Conservation (phyloP, 2,797 vertebrate species). For the Amblyraja radiata region DNA sequence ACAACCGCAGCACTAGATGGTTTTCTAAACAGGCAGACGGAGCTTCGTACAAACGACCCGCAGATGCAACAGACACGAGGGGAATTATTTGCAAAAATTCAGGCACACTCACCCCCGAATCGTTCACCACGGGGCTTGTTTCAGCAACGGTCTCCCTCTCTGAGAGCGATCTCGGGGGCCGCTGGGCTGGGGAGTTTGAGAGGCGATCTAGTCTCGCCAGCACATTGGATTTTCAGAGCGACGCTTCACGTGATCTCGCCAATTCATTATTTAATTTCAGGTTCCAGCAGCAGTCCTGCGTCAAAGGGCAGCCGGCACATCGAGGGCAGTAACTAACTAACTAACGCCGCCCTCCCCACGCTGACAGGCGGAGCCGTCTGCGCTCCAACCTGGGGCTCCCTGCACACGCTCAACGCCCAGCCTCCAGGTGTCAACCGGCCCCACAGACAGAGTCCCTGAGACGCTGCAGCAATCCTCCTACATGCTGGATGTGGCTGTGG, state of each 20-base stretch:
- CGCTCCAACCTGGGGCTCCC: too few species aligned
- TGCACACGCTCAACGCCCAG: background rate
- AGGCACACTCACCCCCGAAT: background rate
- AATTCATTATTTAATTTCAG: slow-evolving; percentile 33
- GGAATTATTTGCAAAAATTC: background rate
- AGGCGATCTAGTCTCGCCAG: background rate
- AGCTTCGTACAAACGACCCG: background rate
- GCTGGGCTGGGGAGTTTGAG: background rate
- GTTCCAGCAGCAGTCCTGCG: background rate
- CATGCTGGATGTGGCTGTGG: background rate
- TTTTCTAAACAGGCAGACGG: background rate
- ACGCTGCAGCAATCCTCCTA: too few species aligned
- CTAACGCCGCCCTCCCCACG: too few species aligned
- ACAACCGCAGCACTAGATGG: too few species aligned
- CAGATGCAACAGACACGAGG: background rate
- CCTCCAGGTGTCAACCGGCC: too few species aligned
- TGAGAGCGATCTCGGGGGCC: background rate
- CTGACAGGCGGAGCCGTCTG: too few species aligned
- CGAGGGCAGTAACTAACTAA: too few species aligned
- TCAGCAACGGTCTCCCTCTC: background rate
- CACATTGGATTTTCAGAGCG: slow-evolving; percentile 7
- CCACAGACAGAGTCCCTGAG: too few species aligned
- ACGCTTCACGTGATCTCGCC: background rate
- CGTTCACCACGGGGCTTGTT: background rate
- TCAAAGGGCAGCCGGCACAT: background rate